Evolutionary conservation across 2,113 vertebrate genomes (phyloP), one percentile per base, ranked within the genome.

Genomic region (Etia nguti): DNA sequence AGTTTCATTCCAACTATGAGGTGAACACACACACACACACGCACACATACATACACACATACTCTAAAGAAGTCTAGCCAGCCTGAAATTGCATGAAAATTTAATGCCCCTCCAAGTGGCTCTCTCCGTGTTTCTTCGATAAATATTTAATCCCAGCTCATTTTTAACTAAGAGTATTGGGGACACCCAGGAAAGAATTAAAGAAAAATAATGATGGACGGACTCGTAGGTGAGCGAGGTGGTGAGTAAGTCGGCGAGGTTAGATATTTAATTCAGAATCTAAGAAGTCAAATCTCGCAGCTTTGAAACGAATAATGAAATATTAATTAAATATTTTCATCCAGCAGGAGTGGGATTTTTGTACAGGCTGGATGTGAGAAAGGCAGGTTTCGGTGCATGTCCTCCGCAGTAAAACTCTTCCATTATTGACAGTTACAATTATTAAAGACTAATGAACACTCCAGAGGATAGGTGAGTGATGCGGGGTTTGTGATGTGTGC

Each of bases 141-240:
- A 84, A 89, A 93, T 91, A 93, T 92, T 94, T 91, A 6, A 93
- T 82, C 29, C 12, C 1, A 50, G 26, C 86, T 88, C 43, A 59
- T 86, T 86, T 68, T 80, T 62, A 79, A 77, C 43, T 80, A 57
- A 60, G 52, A 22, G 29, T 56, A 77, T 2, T 11, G 29, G 24
- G 26, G 31, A 56, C 31, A 82, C 26, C 26, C 34, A 9, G 80
- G 75, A 73, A 80, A 29, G 56, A 86, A 8, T 38, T 38, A 18
- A 6, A 73, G 29, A 8, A 55, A 55, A 68, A 41, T 13, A 12
- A 41, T 18, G 24, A 29, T 7, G n/a, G 79, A 55, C 8, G 43
- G 79, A 46, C 10, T 18, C 60, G 8, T 20, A 65, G 55, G 55
- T 43, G 22, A 70, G 18, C 6, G 36, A 52, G 31, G 38, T 59